Conservation (phyloP, 2,888 invertebrate genomes). For the Ormyrus nitidulus region DNA sequence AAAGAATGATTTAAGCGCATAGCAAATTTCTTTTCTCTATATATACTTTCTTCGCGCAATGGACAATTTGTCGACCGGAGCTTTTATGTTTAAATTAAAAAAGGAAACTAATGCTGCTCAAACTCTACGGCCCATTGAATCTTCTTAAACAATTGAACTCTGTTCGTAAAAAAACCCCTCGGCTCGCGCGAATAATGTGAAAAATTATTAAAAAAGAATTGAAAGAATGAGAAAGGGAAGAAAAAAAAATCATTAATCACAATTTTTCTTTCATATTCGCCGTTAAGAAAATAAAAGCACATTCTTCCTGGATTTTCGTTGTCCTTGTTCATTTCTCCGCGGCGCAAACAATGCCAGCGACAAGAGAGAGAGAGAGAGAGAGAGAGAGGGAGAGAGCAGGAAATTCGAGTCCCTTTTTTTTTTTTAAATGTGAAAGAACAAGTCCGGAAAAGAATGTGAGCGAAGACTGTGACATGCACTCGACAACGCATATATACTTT, state of each 20-base stretch:
- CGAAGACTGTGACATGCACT: conserved; percentile 17
- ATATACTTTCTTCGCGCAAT: too few species aligned
- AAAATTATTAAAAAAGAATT: too few species aligned
- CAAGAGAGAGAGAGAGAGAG: conserved; percentile 5
- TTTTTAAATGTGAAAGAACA: conserved; percentile 34
- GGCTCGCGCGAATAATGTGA: too few species aligned
- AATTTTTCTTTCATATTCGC: conserved; percentile 45
- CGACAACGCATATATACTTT: conserved; percentile 8
- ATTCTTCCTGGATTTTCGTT: conserved; percentile 43
- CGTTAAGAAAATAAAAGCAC: conserved; percentile 52
- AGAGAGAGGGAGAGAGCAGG: not conserved
- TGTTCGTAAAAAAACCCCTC: too few species aligned
- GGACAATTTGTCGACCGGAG: too few species aligned
- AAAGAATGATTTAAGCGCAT: too few species aligned
- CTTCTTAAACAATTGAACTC: too few species aligned
- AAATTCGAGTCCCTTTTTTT: conserved; percentile 42
- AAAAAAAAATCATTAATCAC: conserved; percentile 37
- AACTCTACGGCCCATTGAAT: too few species aligned
- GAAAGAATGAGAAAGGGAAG: not conserved
- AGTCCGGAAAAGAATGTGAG: conserved; percentile 34
- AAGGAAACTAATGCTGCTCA: too few species aligned
- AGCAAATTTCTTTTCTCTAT: too few species aligned
- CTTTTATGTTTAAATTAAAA: too few species aligned
- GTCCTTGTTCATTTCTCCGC: conserved; percentile 46
- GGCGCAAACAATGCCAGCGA: conserved; percentile 45